These are phyloP conservation scores for Drosophila parabipectinata DNA, from an alignment of 1,140 invertebrate species.

Conservation along the genomic window DNA sequence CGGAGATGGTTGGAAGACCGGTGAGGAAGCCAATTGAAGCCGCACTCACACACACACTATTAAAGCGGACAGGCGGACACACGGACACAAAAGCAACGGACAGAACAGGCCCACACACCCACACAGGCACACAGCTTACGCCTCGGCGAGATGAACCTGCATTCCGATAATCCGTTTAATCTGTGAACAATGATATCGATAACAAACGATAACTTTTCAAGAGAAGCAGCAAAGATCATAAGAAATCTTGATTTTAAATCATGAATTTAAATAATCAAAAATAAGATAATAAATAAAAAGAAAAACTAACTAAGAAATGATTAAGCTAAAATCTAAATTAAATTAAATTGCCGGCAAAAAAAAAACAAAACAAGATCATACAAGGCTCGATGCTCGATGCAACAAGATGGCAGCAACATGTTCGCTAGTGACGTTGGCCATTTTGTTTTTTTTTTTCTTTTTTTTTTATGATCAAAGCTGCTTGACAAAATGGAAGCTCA, in stretches of 20 bases:
- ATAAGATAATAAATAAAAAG: not conserved
- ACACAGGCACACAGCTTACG: slow-evolving; percentile 25
- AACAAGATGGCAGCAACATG: slow-evolving; percentile 11
- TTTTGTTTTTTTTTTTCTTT: not conserved
- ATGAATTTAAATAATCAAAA: not conserved
- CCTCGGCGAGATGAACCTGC: slow-evolving; percentile 28
- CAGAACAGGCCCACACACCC: not conserved
- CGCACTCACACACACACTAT: slow-evolving; percentile 21
- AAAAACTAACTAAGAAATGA: not conserved
- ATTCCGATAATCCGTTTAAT: slow-evolving; percentile 19
- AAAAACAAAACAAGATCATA: not conserved
- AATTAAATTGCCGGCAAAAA: slow-evolving; percentile 20
- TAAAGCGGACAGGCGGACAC: slow-evolving; percentile 13
- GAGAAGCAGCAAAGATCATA: slow-evolving; percentile 15
- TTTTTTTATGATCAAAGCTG: slow-evolving; percentile 19
- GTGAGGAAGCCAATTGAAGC: slow-evolving; percentile 55
- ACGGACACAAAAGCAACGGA: too few species aligned
- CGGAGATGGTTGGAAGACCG: not conserved
- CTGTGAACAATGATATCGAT: slow-evolving; percentile 10
- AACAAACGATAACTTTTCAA: not conserved
- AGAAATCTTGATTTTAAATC: not conserved
- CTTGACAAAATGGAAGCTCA: slow-evolving; percentile 2
- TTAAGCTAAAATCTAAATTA: not conserved
- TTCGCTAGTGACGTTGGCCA: slow-evolving; percentile 3
- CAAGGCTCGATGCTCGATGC: slow-evolving; percentile 22